These are phyloP conservation scores for Allacma fusca DNA, from an alignment of 2,888 invertebrate genomes.

Conservation along the genomic window DNA sequence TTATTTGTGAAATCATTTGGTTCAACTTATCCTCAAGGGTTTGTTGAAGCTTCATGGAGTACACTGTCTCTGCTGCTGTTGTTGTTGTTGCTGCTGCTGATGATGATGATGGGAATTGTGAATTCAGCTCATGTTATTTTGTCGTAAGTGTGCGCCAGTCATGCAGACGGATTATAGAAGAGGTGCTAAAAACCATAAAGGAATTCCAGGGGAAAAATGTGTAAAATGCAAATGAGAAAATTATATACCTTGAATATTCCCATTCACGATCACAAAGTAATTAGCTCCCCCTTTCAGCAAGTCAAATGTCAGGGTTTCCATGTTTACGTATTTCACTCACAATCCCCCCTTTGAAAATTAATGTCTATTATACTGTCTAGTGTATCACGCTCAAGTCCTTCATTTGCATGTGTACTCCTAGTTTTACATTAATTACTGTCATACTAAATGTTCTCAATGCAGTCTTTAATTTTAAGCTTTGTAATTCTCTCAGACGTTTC, in stretches of 20 bases:
- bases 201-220: background rate
- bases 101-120: too few relatives aligned
- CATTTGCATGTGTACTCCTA: background rate
- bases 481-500: too few relatives aligned
- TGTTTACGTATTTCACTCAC: background rate
- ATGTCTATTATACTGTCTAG: background rate
- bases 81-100: too few relatives aligned
- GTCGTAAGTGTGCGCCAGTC: background rate
- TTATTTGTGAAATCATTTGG: constrained; percentile 9
- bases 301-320: constrained; percentile 33
- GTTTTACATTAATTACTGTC: constrained; percentile 8
- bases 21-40: background rate
- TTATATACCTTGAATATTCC: background rate
- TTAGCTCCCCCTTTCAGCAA: constrained; percentile 13
- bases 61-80: background rate
- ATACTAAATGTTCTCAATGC: background rate
- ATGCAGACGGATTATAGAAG: background rate
- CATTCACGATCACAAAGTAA: constrained; percentile 18
- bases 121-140: constrained; percentile 14
- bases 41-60: too few relatives aligned
- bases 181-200: background rate
- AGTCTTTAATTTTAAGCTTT: too few relatives aligned
- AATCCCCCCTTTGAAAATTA: background rate
- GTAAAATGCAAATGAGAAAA: constrained; percentile 22
- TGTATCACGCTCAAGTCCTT: background rate